Percentiles rank a stretch among this genome's conserved stretches.
Conservation (phyloP, 2,113 vertebrate species). For the Pampusana beccarii region DNA sequence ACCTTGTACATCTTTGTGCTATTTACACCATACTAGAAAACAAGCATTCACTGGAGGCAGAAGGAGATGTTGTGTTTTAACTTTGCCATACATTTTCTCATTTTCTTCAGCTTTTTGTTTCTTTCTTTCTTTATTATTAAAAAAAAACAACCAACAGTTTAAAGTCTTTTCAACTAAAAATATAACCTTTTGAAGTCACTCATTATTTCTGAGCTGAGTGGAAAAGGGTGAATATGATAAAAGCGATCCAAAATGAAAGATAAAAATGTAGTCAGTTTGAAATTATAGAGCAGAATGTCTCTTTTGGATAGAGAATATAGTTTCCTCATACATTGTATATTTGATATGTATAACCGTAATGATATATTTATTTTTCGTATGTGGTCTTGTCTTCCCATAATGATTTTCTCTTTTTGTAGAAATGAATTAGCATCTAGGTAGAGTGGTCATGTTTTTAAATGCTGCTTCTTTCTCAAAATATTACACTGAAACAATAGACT, state of each 20-base stretch:
- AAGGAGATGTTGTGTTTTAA: not conserved
- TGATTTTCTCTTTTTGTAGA: not conserved
- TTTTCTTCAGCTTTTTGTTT: not conserved
- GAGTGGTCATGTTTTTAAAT: not conserved
- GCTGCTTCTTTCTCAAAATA: not conserved
- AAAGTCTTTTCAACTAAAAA: slow-evolving; percentile 31
- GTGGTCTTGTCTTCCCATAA: not conserved
- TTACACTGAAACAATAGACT: not conserved
- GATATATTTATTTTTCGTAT: slow-evolving; percentile 18
- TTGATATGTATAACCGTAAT: not conserved
- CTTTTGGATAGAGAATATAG: not conserved
- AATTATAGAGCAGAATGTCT: not conserved
- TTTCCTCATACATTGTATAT: not conserved
- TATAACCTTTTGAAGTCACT: slow-evolving; percentile 42
- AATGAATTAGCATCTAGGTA: not conserved
- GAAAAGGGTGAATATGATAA: slow-evolving; percentile 12
- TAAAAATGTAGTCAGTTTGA: slow-evolving; percentile 26
- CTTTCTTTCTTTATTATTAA: no score
- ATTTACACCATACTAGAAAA: not conserved
- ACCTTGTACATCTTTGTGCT: not conserved
- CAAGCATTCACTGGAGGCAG: not conserved
- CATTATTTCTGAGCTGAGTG: slow-evolving; percentile 16
- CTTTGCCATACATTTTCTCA: not conserved
- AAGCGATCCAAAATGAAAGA: slow-evolving; percentile 40
- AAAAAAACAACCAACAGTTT: not conserved